Evolutionary conservation across 2,113 vertebrate genomes (phyloP).

Genomic region (Hystrix cristata): DNA sequence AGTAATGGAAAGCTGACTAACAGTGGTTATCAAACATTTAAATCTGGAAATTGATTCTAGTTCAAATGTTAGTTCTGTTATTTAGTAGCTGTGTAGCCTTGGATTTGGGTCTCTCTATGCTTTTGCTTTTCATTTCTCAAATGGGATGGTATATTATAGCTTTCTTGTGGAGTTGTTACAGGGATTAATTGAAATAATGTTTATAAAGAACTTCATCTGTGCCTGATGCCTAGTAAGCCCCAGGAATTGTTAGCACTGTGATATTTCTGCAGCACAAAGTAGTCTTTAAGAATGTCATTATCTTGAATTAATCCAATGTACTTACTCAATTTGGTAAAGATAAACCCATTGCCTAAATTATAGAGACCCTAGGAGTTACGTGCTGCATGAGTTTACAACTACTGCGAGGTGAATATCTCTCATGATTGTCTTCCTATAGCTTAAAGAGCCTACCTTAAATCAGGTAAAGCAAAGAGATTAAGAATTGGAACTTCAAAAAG

Average conservation of each 20-base stretch:
- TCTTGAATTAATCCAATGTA: constrained; percentile 57
- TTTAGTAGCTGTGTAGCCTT: not conserved
- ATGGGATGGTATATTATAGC: not conserved
- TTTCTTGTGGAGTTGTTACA: not conserved
- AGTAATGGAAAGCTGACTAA: not conserved
- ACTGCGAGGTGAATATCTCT: constrained; percentile 1
- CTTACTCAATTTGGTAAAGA: constrained; percentile 65
- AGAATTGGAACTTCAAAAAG: constrained; percentile 45
- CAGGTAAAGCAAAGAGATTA: constrained; percentile 35
- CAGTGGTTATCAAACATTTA: not conserved
- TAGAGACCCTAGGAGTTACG: not conserved
- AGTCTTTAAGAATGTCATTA: constrained; percentile 38
- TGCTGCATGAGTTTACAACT: not conserved
- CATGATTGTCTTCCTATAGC: constrained; percentile 42
- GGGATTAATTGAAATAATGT: constrained; percentile 46
- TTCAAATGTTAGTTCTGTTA: constrained; percentile 14
- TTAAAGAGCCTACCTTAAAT: constrained; percentile 26
- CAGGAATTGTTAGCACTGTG: constrained; percentile 42
- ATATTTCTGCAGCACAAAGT: constrained; percentile 19
- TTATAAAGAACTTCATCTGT: constrained; percentile 48
- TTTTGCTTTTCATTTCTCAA: constrained; percentile 53
- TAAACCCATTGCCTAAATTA: constrained; percentile 61
- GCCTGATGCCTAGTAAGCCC: not conserved
- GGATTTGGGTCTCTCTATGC: not conserved
- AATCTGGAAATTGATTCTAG: not conserved